A percentile compares a stretch with the other conserved stretches of the same genome.
These are phyloP conservation scores for Cardinalis cardinalis DNA, from an alignment of 2,113 vertebrate species.

Conservation along the genomic window DNA sequence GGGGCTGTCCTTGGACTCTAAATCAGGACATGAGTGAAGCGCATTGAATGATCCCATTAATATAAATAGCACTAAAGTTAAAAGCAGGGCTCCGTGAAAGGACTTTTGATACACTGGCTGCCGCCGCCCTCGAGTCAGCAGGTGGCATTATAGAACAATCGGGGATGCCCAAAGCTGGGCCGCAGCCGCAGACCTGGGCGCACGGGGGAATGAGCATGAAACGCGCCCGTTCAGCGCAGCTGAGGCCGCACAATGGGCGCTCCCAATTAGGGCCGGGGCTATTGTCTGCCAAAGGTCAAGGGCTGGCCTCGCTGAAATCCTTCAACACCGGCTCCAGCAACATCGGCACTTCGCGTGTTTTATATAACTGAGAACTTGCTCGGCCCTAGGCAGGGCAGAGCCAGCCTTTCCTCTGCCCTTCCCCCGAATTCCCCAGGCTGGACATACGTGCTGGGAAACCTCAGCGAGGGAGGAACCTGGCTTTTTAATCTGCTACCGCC, in stretches of 20 bases:
- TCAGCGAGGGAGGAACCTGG: slow-evolving; percentile 23
- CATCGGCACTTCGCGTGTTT: slow-evolving; percentile 7
- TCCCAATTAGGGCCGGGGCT: slow-evolving; percentile 35
- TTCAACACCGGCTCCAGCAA: slow-evolving; percentile 10
- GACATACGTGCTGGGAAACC: slow-evolving; percentile 37
- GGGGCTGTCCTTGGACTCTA: slow-evolving; percentile 24
- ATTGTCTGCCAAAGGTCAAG: slow-evolving; percentile 61
- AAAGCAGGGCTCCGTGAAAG: slow-evolving; percentile 45
- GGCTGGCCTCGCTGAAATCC: slow-evolving; percentile 50
- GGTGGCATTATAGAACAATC: slow-evolving; percentile 64
- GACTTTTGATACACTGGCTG: slow-evolving; percentile 30
- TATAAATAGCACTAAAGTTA: slow-evolving; percentile 51
- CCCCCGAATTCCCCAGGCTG: slow-evolving; percentile 1
- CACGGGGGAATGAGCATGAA: slow-evolving; percentile 35
- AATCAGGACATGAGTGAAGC: slow-evolving; percentile 38
- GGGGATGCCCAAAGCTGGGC: background rate
- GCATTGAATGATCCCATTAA: slow-evolving; percentile 50
- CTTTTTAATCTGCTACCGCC: slow-evolving; percentile 43
- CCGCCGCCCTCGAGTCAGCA: slow-evolving; percentile 46
- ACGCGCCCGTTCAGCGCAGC: background rate
- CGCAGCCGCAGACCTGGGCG: slow-evolving; percentile 18
- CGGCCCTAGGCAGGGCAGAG: background rate
- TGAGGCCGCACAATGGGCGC: slow-evolving; percentile 18
- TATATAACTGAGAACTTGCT: background rate
- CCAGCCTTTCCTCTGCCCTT: slow-evolving; percentile 23